Evolutionary conservation across 1,140 invertebrate genomes (phyloP).

Genomic region (Achroia grisella): DNA sequence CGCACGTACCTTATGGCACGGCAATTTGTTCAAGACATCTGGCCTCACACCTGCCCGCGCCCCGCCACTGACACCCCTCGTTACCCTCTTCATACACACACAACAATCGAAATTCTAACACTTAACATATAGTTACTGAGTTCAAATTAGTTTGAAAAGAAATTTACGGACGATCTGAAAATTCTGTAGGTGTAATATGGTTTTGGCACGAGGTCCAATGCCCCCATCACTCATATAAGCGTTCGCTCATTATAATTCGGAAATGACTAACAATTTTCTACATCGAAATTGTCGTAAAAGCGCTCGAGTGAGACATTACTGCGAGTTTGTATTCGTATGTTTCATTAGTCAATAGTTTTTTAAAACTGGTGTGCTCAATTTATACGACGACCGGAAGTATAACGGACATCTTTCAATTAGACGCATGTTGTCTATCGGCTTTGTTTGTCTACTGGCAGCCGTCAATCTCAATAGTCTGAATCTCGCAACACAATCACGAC

Average conservation of each 20-base stretch:
- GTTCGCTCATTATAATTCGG: conserved; percentile 66
- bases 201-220: conserved; percentile 66
- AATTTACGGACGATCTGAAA: conserved; percentile 11
- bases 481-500: conserved; percentile 37
- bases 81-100: conserved; percentile 7
- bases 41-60: conserved; percentile 65
- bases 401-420: conserved; percentile 55
- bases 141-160: conserved; percentile 23
- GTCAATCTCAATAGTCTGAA: conserved; percentile 51
- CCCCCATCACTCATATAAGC: conserved; percentile 59
- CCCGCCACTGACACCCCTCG: conserved; percentile 28
- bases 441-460: conserved; percentile 43
- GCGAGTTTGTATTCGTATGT: conserved; percentile 32
- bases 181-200: conserved; percentile 46
- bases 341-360: conserved; percentile 45
- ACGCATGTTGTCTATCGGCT: conserved; percentile 31
- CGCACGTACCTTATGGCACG: conserved; percentile 61
- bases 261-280: conserved; percentile 68
- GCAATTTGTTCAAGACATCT: conserved; percentile 72
- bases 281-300: conserved; percentile 51
- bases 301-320: conserved; percentile 59
- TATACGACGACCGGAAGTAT: conserved; percentile 32
- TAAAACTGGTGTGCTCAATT: conserved; percentile 41
- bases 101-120: conserved; percentile 3
- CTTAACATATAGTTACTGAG: conserved; percentile 19